Evolutionary conservation across 2,888 invertebrate species (phyloP).

Genomic region (Sarcophaga carnaria): DNA sequence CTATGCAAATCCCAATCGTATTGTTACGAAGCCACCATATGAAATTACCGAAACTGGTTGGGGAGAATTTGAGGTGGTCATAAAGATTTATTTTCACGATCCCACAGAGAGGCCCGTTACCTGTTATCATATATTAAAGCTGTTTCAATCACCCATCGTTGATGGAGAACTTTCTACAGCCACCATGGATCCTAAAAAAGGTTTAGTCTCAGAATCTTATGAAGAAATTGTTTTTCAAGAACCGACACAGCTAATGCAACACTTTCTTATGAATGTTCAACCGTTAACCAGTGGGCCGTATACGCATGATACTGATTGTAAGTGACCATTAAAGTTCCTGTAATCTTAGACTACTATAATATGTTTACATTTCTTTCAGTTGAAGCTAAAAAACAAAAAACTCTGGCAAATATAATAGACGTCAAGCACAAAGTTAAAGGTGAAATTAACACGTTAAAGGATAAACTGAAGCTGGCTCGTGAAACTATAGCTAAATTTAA

Average conservation of each 20-base stretch:
- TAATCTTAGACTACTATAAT: neutral
- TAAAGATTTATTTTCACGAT: constrained; percentile 98
- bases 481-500: constrained; percentile 93
- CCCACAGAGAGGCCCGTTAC: constrained; percentile 95
- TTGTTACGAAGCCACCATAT: constrained; percentile 96
- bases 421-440: constrained; percentile 91
- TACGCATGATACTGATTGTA: constrained; percentile 95
- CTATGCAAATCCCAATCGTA: constrained; percentile 96
- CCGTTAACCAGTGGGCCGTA: constrained; percentile 88
- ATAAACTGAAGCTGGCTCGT: constrained; percentile 91
- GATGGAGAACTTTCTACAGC: constrained; percentile 78
- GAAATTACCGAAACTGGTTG: constrained; percentile 99
- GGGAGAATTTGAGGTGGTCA: constrained; percentile 99
- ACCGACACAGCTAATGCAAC: constrained; percentile 94
- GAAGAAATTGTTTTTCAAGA: constrained; percentile 98
- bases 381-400: constrained; percentile 93
- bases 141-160: constrained; percentile 91
- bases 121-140: constrained; percentile 95
- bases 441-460: constrained; percentile 93
- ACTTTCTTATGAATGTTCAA: constrained; percentile 89
- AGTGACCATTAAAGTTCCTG: constrained; percentile 78
- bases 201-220: constrained; percentile 95
- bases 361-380: constrained; percentile 84
- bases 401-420: constrained; percentile 88
- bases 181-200: constrained; percentile 83